These are phyloP conservation scores for Tenthredo scrophulariae DNA, from an alignment of 2,888 invertebrate species.

Conservation along the genomic window DNA sequence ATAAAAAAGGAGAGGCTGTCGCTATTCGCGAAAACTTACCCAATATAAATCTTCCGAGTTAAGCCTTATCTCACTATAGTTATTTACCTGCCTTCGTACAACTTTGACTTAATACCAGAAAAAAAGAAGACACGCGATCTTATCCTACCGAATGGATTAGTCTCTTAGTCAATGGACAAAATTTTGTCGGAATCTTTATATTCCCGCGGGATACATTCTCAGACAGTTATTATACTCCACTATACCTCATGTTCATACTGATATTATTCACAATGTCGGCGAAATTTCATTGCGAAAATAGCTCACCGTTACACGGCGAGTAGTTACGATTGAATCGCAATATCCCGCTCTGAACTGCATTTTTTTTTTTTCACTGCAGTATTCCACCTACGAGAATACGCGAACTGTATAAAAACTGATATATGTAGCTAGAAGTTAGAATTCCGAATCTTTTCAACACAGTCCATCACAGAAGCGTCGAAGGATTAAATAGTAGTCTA, in stretches of 20 bases:
- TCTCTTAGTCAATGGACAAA: background rate
- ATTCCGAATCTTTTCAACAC: conserved; percentile 11
- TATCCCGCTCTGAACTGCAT: background rate
- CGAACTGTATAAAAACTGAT: background rate
- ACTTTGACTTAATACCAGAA: background rate
- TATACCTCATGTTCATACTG: background rate
- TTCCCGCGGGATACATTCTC: background rate
- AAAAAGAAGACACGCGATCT: background rate
- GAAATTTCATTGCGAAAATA: background rate
- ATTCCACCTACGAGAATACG: background rate
- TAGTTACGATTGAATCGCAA: background rate
- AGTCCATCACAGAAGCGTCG: conserved; percentile 1
- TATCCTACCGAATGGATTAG: conserved; percentile 3
- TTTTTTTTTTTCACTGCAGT: background rate
- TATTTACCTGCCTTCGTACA: background rate
- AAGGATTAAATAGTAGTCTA: conserved; percentile 4
- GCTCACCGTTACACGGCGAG: background rate
- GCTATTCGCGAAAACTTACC: conserved; percentile 23
- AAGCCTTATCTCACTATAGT: conserved; percentile 29
- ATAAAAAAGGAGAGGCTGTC: background rate
- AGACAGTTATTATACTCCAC: background rate
- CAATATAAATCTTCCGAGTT: conserved; percentile 35
- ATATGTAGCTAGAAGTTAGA: background rate
- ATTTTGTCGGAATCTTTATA: background rate
- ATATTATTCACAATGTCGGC: background rate